Evolutionary conservation across 1,140 invertebrate species (phyloP).

Genomic region (Ephestia elutella): DNA sequence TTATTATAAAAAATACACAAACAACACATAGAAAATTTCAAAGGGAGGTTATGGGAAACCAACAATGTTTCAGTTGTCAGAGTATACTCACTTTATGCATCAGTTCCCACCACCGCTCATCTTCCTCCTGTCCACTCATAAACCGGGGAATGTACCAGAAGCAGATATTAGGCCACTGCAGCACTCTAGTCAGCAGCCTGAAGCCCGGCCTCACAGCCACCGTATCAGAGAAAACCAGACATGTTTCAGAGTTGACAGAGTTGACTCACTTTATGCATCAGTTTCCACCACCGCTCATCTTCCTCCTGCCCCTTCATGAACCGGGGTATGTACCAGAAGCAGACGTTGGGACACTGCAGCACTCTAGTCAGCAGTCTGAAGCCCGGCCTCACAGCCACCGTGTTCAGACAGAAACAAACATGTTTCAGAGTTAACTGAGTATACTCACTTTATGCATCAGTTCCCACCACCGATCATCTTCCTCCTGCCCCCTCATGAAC

Average conservation of each 20-base stretch:
- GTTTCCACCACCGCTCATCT: conserved; percentile 79
- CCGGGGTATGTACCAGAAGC: conserved; percentile 93
- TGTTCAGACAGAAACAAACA: too few species aligned
- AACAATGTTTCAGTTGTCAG: too few species aligned
- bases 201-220: conserved; percentile 76
- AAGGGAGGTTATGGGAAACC: too few species aligned
- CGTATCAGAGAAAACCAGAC: too few species aligned
- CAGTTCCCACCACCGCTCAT: conserved; percentile 79
- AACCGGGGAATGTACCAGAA: conserved; percentile 93
- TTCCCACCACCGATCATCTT: conserved; percentile 81
- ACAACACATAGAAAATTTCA: too few species aligned
- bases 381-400: conserved; percentile 69
- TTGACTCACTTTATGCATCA: conserved; percentile 77
- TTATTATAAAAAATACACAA: too few species aligned
- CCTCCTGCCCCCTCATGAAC: conserved; percentile 78
- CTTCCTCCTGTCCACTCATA: conserved; percentile 79
- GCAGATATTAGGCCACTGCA: conserved; percentile 89
- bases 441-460: conserved; percentile 71
- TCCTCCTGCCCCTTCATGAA: conserved; percentile 79
- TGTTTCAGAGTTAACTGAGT: too few species aligned
- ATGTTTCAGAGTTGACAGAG: too few species aligned
- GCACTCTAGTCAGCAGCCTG: conserved; percentile 75
- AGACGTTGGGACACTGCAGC: conserved; percentile 87
- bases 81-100: conserved; percentile 78
- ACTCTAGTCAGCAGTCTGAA: conserved; percentile 78